Percentiles rank a stretch among this genome's conserved stretches.
Conservation (phyloP, 1,140 invertebrate genomes). For the Drosophila arawakana region DNA sequence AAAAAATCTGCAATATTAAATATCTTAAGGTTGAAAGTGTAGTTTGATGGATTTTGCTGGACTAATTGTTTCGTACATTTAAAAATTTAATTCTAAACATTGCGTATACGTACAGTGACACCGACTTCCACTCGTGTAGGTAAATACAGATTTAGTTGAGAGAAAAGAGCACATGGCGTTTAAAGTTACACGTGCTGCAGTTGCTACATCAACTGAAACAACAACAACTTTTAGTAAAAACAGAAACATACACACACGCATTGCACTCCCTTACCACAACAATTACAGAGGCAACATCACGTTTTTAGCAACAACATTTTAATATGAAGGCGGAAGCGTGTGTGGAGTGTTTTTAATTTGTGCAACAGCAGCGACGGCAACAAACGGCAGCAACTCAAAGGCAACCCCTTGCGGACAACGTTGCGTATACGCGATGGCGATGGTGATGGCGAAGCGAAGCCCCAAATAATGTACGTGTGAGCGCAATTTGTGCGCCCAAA, state of each 20-base stretch:
- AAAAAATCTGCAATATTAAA: background rate
- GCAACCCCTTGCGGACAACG: constrained; percentile 11
- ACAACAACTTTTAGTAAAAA: background rate
- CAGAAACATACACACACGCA: background rate
- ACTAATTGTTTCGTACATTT: background rate
- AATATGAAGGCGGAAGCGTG: constrained; percentile 58
- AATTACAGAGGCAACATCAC: constrained; percentile 64
- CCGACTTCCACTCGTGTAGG: background rate
- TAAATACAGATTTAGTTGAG: constrained; percentile 35
- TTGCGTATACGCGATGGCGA: constrained; percentile 56
- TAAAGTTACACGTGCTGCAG: constrained; percentile 50
- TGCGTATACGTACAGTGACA: background rate
- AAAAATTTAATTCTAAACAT: constrained; percentile 18
- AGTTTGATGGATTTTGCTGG: background rate
- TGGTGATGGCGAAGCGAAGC: constrained; percentile 12
- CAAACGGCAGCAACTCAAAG: constrained; percentile 13
- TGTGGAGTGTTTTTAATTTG: constrained; percentile 72
- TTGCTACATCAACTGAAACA: constrained; percentile 42
- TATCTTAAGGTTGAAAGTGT: background rate
- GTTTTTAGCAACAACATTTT: constrained; percentile 70
- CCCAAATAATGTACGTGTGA: constrained; percentile 66
- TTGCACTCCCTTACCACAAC: constrained; percentile 42
- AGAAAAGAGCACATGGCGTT: constrained; percentile 12
- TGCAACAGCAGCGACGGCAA: constrained; percentile 42
- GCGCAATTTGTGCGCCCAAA: constrained; percentile 59